A percentile compares a stretch with the other conserved stretches of the same genome.
phyloP scores from a whole-genome alignment of 2,797 vertebrate species.

The Helarctos malayanus region DNA sequence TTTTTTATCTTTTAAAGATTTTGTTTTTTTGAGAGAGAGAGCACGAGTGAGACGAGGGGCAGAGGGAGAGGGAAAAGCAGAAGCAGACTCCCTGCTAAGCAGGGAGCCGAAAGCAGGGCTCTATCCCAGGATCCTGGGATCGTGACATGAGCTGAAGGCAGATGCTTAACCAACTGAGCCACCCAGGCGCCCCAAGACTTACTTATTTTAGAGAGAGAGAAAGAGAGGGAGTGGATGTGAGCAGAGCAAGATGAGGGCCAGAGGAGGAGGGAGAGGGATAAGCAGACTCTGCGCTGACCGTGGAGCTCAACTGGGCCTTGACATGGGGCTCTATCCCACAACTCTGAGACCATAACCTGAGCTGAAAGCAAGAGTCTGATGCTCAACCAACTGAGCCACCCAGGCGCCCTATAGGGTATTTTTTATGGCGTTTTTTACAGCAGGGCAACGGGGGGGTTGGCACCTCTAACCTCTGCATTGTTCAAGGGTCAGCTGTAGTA shows the following conservation, averaged over 20 bases:
- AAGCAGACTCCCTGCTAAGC: too few species aligned
- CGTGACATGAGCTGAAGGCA: background rate
- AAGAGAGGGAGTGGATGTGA: background rate
- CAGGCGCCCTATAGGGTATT: background rate
- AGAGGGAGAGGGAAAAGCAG: too few species aligned
- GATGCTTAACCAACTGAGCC: background rate
- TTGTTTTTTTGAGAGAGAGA: too few species aligned
- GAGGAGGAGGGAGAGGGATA: background rate
- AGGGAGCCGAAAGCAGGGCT: too few species aligned
- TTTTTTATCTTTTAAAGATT: too few species aligned
- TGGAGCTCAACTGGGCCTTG: background rate
- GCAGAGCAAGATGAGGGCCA: background rate
- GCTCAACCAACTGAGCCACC: background rate
- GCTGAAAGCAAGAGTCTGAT: background rate
- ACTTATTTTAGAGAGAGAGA: background rate
- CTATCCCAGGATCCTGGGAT: background rate
- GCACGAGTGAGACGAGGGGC: too few species aligned
- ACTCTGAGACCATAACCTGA: background rate
- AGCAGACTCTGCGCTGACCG: background rate
- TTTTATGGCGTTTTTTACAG: background rate
- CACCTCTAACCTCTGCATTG: background rate
- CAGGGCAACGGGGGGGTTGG: background rate
- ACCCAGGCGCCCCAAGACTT: background rate
- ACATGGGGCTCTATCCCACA: background rate
- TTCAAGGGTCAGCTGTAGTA: background rate